Evolutionary conservation across 1,140 invertebrate species (phyloP), one percentile per base, ranked within the genome.

Genomic region (Brachionus sp.): DNA sequence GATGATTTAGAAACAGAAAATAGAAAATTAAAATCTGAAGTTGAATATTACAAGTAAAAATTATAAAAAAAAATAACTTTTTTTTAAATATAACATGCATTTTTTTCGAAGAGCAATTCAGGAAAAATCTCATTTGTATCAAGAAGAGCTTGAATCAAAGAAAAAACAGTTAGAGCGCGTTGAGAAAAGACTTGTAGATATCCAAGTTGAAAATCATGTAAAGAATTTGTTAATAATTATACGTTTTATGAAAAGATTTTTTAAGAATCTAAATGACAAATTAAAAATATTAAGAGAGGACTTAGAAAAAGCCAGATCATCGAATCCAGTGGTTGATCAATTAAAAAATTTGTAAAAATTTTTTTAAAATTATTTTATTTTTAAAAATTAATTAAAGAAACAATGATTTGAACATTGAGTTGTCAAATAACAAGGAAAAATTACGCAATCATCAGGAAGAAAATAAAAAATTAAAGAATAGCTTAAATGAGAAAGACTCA

Each of bases 1-100:
- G 77, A 80, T 23, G 77, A 80, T 13, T 35, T 80, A 5, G 77
- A 80, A 35, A 57, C 50, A 42, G 62, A 66, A 57, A 80, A 80
- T 39, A 35, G 77, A 37, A 80, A 80, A 80, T 35, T 80, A 25
- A 66, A 25, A 80, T 37, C 33, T 4, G 77, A 80, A 29, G n/a
- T 62, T 13, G 77, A 57, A 9, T 80, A 80, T 35, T 80, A 35
- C 29, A 80, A 53, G 77, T 78, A 25, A 42, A 39, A 42, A 73
- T 7, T n/a, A 29, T 29, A 29, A 29, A 29, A 29, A 1, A 29
- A 29, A 29, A 73, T n/a, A n/a, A 0, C 16, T 42, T 42, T 39
- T n/a, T 70, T 39, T 16, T 7, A 70, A 39, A 7, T 39, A 16
- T 37, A 4, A 37, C 6, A 70, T 13, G 5, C 19, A 16, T 42